Percentiles rank a stretch among this genome's conserved stretches.
phyloP scores from a whole-genome alignment of 92 coral and sea anemone species.

The Ricordea florida region DNA sequence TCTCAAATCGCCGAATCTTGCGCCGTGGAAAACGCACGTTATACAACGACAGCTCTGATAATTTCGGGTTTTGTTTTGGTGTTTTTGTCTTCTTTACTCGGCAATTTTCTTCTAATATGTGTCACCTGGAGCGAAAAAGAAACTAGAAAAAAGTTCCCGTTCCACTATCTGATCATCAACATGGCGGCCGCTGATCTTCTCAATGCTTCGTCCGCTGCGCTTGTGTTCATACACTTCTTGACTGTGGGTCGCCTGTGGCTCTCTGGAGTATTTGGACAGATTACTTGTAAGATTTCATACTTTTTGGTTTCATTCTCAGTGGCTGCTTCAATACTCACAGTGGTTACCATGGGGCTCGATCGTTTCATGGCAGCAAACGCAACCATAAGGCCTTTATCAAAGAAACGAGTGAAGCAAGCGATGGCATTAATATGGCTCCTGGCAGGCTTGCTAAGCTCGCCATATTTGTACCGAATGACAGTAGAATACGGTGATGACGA shows the following conservation, averaged over 20 bases:
- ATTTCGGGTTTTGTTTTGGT: slow-evolving; percentile 25
- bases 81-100: slow-evolving; percentile 49
- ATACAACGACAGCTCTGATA: slow-evolving; percentile 2
- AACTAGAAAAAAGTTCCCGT: slow-evolving; percentile 43
- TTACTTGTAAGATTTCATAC: slow-evolving; percentile 59
- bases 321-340: slow-evolving; percentile 58
- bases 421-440: slow-evolving; percentile 47
- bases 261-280: slow-evolving; percentile 41
- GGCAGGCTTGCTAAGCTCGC: slow-evolving; percentile 10
- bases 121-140: slow-evolving; percentile 34
- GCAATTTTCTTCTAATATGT: slow-evolving; percentile 47
- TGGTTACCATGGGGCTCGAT: slow-evolving; percentile 59
- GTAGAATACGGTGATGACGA: slow-evolving; percentile 1
- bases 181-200: slow-evolving; percentile 71
- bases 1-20: not conserved
- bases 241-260: slow-evolving; percentile 48
- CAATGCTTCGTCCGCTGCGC: slow-evolving; percentile 48
- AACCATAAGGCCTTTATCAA: slow-evolving; percentile 50
- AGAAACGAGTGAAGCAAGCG: slow-evolving; percentile 9
- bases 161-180: slow-evolving; percentile 61
- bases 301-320: slow-evolving; percentile 23
- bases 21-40: slow-evolving; percentile 13
- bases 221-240: slow-evolving; percentile 36
- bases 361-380: slow-evolving; percentile 70
- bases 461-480: slow-evolving; percentile 18